Base-by-base conservation (phyloP, 2,113 vertebrate species). In the Hippopotamus amphibius region DNA sequence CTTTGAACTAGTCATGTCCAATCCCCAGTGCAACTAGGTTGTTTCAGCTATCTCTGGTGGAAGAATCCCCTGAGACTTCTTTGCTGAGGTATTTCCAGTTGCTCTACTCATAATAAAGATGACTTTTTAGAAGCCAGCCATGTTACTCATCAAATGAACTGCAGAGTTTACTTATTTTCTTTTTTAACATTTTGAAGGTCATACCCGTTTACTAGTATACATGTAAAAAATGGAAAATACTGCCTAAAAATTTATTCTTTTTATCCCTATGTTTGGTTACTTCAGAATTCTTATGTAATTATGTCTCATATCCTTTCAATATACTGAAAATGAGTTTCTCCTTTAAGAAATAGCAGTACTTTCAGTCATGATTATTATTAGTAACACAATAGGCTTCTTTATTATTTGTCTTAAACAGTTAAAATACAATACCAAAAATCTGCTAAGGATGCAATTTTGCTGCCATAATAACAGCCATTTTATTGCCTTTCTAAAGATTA, bases 1-100 rank as follows among this genome's bases (percentile, higher is more conserved):
- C 97, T 97, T 96, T 97, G 92, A 97, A 97, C 92, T 95, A 95
- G 93, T 95, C 93, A 57, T 97, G 91, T 90, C 96, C 96, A 33
- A 96, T 85, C 83, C 61, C 68, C 79, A 65, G n/a, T n/a, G 57
- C 93, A 92, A 41, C 4, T 28, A 87, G 79, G 33, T 33, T 95
- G 91, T 46, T 94, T 92, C 71, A 89, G 92, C 85, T 61, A 11
- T 92, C 82, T 96, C 79, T 72, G 68, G 63, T 90, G 37, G 68
- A 93, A 92, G 69, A 76, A 48, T 90, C 96, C 94, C 96, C 84
- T 9, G 96, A 96, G 97, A 96, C 53, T 87, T 93, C 83, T 95
- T 93, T 87, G 48, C 96, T 63, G 68, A 95, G 63, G 43, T 94
- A 84, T 97, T 97, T 96, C 95, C 85, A 93, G 85, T 97, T 90